These are phyloP conservation scores for Holothuria scabra DNA, from an alignment of 53 echinoderm and acorn worm species.

Conservation along the genomic window DNA sequence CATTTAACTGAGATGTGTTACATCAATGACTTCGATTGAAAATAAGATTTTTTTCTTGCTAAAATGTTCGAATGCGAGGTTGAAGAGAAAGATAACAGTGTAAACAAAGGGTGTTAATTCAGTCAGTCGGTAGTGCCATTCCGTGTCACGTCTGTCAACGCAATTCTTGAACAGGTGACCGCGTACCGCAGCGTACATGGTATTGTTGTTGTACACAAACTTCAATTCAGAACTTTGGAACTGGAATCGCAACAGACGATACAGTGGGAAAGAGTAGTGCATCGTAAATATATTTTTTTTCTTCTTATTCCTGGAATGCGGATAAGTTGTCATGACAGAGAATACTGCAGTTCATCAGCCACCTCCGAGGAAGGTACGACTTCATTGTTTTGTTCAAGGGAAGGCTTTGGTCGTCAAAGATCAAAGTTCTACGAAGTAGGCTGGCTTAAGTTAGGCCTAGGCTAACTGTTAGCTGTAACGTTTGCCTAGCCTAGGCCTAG, in stretches of 20 bases:
- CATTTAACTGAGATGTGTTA: too few species aligned
- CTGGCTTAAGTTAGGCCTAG: too few species aligned
- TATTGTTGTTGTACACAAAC: neutral
- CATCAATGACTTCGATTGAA: too few species aligned
- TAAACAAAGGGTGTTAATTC: neutral
- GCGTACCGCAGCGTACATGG: neutral
- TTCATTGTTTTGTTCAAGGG: neutral
- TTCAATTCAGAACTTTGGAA: neutral
- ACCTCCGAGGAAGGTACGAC: slow-evolving; percentile 82
- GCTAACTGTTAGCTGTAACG: too few species aligned
- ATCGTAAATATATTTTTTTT: neutral
- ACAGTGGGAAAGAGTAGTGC: neutral
- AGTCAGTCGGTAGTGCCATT: neutral
- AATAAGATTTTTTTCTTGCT: too few species aligned
- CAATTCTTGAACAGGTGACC: slow-evolving; percentile 8
- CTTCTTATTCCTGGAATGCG: too few species aligned
- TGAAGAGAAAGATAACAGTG: too few species aligned
- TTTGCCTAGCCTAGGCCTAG: neutral
- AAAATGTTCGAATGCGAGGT: too few species aligned
- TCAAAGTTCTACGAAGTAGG: too few species aligned
- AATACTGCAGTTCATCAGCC: slow-evolving; percentile 62
- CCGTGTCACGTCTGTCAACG: neutral
- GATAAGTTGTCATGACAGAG: neutral
- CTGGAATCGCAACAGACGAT: neutral
- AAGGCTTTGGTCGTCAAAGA: too few species aligned